Evolutionary conservation across 1,140 invertebrate genomes (phyloP).

Genomic region (Magallana ariakensis): DNA sequence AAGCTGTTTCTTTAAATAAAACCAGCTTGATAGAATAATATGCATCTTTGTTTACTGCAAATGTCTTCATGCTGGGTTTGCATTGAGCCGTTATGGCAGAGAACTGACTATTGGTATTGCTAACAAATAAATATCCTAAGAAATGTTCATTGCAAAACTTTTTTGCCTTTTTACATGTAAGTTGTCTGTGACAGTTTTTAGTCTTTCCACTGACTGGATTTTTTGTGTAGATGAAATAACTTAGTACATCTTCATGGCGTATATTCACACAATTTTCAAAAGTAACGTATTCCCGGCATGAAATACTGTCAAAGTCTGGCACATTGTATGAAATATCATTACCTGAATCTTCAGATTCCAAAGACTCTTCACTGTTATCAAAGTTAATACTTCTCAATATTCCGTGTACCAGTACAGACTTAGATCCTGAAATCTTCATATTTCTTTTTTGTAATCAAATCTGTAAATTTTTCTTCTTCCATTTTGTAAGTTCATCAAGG

Average conservation of each 20-base stretch:
- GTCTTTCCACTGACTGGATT: not conserved
- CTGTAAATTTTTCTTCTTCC: too few relatives aligned
- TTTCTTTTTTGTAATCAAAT: too few relatives aligned
- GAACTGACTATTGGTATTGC: not conserved
- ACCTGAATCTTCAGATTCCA: too few relatives aligned
- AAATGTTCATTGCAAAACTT: constrained; percentile 3
- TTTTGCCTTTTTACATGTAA: constrained; percentile 12
- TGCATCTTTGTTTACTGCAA: not conserved
- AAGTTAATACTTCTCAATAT: too few relatives aligned
- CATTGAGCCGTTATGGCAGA: constrained; percentile 20
- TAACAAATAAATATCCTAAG: not conserved
- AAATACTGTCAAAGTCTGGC: too few relatives aligned
- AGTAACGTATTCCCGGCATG: too few relatives aligned
- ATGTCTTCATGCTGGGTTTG: constrained; percentile 25
- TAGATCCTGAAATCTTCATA: too few relatives aligned
- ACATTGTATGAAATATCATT: too few relatives aligned
- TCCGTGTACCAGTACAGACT: too few relatives aligned
- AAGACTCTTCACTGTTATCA: too few relatives aligned
- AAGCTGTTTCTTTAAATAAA: constrained; percentile 26
- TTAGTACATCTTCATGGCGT: constrained; percentile 18
- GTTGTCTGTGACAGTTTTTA: not conserved
- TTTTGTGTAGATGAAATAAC: constrained; percentile 7
- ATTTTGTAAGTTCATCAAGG: too few relatives aligned
- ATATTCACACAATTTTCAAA: too few relatives aligned
- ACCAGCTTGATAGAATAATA: not conserved